Evolutionary conservation across 2,113 vertebrate species (phyloP).

Genomic region (Pelecanoides urinatrix): DNA sequence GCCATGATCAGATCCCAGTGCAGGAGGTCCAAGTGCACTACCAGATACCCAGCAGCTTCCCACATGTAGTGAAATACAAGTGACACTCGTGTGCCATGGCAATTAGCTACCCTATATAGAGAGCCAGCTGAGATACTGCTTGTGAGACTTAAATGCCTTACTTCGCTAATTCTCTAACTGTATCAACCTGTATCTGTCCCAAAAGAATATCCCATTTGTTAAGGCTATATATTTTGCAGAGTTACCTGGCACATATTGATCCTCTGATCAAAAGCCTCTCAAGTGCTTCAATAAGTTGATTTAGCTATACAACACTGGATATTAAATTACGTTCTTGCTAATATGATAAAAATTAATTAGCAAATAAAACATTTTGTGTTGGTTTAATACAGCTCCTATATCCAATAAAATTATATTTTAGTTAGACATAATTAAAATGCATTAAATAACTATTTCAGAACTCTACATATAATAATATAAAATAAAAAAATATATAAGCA

Average conservation of each 20-base stretch:
- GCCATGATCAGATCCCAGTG: neutral
- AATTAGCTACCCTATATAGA: neutral
- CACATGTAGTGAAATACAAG: rapidly evolving
- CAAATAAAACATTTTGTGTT: neutral
- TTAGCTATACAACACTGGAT: neutral
- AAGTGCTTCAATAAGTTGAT: neutral
- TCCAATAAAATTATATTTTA: neutral
- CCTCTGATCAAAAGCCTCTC: neutral
- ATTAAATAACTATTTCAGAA: neutral
- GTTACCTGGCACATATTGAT: neutral
- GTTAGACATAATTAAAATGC: neutral
- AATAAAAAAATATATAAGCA: neutral
- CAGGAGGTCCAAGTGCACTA: neutral
- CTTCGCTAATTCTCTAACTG: neutral
- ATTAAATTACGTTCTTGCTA: neutral
- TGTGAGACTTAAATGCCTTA: neutral
- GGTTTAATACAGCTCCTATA: neutral
- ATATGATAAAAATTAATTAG: neutral
- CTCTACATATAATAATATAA: neutral
- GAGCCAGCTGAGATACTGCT: neutral
- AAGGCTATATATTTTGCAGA: neutral
- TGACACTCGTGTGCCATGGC: neutral
- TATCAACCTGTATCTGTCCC: neutral
- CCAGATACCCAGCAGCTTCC: neutral
- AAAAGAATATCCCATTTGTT: neutral